Evolutionary conservation across 2,113 vertebrate species (phyloP).

Genomic region (Arenaria interpres): DNA sequence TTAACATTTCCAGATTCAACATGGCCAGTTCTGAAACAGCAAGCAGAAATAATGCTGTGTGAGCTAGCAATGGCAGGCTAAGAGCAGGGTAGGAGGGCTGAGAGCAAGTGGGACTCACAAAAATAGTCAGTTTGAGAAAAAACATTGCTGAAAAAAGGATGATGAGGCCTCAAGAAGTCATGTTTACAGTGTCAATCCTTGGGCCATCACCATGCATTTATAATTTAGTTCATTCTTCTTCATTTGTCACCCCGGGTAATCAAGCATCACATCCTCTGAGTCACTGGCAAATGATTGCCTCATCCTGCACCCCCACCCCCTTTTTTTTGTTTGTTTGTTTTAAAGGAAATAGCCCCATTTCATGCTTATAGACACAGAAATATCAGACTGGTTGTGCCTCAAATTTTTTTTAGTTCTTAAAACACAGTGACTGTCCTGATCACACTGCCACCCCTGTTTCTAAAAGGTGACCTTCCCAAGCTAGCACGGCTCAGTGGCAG

Average conservation of each 20-base stretch:
- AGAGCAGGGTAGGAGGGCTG: neutral
- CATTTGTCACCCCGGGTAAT: neutral
- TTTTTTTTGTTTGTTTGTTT: neutral
- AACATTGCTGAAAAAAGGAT: neutral
- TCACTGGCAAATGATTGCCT: neutral
- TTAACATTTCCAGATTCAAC: neutral
- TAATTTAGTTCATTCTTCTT: neutral
- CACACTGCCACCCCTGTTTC: neutral
- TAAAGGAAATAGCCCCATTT: conserved; percentile 7
- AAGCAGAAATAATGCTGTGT: fast-evolving
- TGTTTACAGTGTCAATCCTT: neutral
- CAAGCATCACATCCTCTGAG: conserved; percentile 23
- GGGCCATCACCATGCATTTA: neutral
- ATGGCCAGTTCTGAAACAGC: neutral
- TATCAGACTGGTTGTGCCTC: neutral
- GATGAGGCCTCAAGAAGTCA: neutral
- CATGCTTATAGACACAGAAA: neutral
- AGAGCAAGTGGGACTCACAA: neutral
- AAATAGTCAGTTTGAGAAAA: neutral
- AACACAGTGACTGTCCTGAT: neutral
- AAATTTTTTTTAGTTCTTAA: neutral
- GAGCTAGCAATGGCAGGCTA: neutral
- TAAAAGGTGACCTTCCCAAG: neutral
- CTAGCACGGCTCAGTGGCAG: fast-evolving
- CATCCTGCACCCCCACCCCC: neutral